Evolutionary conservation across 2,113 vertebrate species (phyloP).

Genomic region (Eurypyga helias): DNA sequence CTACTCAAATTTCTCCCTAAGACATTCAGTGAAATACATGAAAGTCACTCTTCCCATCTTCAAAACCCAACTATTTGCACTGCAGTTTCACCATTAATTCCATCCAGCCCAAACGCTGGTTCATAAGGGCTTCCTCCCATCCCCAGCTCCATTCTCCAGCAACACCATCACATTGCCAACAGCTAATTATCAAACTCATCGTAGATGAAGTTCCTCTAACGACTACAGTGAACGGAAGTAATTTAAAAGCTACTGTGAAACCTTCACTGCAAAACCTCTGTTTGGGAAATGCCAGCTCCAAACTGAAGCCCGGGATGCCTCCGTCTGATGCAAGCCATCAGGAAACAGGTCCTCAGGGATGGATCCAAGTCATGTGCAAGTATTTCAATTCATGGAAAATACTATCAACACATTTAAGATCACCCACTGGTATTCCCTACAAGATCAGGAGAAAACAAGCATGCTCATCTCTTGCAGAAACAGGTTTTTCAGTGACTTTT

Average conservation of each 20-base stretch:
- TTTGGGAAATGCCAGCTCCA: background rate
- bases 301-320: background rate
- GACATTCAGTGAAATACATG: background rate
- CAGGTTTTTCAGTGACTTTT: background rate
- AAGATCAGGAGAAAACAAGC: background rate
- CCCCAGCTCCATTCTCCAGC: background rate
- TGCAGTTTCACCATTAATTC: background rate
- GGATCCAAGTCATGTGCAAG: background rate
- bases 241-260: slow-evolving; percentile 7
- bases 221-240: background rate
- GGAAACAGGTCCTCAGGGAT: background rate
- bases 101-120: background rate
- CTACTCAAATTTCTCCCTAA: background rate
- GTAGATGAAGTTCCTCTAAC: background rate
- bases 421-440: background rate
- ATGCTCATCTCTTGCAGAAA: background rate
- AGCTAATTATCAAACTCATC: background rate
- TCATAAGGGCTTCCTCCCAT: background rate
- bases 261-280: background rate
- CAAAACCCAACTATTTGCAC: background rate
- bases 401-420: background rate
- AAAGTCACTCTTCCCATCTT: background rate
- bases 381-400: background rate
- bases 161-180: background rate
- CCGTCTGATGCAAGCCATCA: background rate